Evolutionary conservation across 2,113 vertebrate species (phyloP), one percentile per base, ranked within the genome.

Genomic region (Chauna torquata): DNA sequence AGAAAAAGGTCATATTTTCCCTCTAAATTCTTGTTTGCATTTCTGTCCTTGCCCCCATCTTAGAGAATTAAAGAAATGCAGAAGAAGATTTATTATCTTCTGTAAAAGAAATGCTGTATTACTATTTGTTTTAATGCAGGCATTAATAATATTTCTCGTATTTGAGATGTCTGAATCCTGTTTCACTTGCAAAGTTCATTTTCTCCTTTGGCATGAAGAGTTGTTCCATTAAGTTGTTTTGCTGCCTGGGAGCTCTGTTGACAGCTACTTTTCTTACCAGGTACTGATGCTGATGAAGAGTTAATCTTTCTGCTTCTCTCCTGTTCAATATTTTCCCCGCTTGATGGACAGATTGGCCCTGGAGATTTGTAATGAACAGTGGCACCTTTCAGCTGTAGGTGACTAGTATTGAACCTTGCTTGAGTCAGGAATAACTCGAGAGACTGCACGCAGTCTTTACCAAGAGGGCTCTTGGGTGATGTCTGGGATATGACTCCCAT

Each of bases 221-320:
- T 38, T 76, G 28, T 52, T 94, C 80, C 72, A 89, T 94, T 72
- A 85, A 91, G 61, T 57, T 23, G 36, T 68, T 93, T 68, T 72
- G 40, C 78, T 92, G 49, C 44, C 57, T 61, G 18, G 32, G 58
- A 85, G 68, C 58, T 92, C 49, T 91, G 72, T 34, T 96, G 96
- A 77, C 88, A 89, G 80, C 36, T 65, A 36, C 62, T 71, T 38
- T 58, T 94, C 91, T 86, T 72, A 65, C 78, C 34, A 44, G 45
- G 20, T 25, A 55, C 90, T 74, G 83, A n/a, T 38, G 49, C 76
- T 79, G 74, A 92, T 61, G 32, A 89, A 80, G 91, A 92, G 57
- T 94, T 94, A 87, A 89, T 93, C 82, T 91, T 96, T 61, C 54
- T 92, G 44, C 44, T 84, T 52, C 76, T 82, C 27, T 94, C 12